Percentiles rank a stretch among this genome's conserved stretches.
Conservation (phyloP, 2,888 invertebrate genomes). For the Cremastobaeus sp. region DNA sequence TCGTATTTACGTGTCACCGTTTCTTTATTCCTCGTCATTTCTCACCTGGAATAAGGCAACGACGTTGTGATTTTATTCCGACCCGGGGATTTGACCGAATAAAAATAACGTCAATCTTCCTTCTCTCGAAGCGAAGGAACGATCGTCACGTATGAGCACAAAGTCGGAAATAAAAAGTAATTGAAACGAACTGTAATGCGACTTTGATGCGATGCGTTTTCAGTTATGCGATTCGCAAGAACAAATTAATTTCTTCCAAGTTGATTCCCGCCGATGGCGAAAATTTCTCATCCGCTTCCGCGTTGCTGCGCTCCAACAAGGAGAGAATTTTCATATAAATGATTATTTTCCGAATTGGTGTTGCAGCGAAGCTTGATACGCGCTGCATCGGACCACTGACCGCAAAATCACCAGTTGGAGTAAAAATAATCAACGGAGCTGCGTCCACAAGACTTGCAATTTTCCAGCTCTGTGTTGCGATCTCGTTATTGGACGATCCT, state of each 20-base stretch:
- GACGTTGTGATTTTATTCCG: slow-evolving; percentile 41
- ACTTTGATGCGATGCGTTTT: not conserved
- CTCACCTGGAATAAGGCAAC: slow-evolving; percentile 43
- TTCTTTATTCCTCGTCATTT: slow-evolving; percentile 47
- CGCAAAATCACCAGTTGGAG: slow-evolving; percentile 55
- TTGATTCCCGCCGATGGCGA: too few species aligned
- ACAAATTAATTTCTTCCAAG: slow-evolving; percentile 27
- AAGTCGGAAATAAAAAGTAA: slow-evolving; percentile 37
- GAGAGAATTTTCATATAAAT: slow-evolving; percentile 46
- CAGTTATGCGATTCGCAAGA: not conserved
- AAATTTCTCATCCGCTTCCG: too few species aligned
- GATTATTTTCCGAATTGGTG: slow-evolving; percentile 36
- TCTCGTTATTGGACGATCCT: slow-evolving; percentile 54
- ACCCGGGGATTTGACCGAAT: slow-evolving; percentile 31
- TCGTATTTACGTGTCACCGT: slow-evolving; percentile 25
- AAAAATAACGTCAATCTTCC: slow-evolving; percentile 46
- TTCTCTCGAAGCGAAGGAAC: slow-evolving; percentile 24
- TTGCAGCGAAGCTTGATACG: slow-evolving; percentile 35
- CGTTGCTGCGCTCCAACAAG: slow-evolving; percentile 14
- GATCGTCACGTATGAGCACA: slow-evolving; percentile 37
- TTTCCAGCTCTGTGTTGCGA: slow-evolving; percentile 52
- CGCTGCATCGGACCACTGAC: slow-evolving; percentile 44
- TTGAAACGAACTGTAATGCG: slow-evolving; percentile 31
- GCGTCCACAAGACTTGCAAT: slow-evolving; percentile 49
- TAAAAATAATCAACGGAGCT: slow-evolving; percentile 58